Conservation (phyloP, 2,113 vertebrate species). For the Cyphotilapia sp. region DNA sequence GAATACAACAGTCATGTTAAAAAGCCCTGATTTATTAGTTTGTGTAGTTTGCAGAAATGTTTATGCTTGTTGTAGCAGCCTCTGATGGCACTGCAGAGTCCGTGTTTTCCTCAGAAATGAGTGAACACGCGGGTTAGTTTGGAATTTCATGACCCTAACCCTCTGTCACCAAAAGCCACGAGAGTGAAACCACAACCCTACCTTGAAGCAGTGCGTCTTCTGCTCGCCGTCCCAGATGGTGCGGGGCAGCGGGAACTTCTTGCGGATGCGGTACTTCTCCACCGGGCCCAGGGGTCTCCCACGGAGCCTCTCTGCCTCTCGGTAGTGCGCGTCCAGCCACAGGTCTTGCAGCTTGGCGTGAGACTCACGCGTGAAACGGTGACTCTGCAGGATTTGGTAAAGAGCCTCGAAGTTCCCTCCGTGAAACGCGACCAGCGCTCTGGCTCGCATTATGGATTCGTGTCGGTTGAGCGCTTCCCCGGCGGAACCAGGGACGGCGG, state of each 20-base stretch:
- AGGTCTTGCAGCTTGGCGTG: constrained; percentile 77
- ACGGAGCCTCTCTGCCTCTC: constrained; percentile 74
- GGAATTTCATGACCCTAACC: background rate
- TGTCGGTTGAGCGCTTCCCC: constrained; percentile 72
- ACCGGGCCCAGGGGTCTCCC: constrained; percentile 73
- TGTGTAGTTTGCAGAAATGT: background rate
- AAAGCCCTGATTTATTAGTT: background rate
- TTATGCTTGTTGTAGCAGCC: background rate
- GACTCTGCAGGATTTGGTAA: constrained; percentile 75
- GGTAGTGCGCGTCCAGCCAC: constrained; percentile 79
- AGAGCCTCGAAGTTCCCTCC: constrained; percentile 75
- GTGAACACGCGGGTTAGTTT: background rate
- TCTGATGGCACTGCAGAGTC: background rate
- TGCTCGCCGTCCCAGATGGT: constrained; percentile 81
- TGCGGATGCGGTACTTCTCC: constrained; percentile 79
- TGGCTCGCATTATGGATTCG: constrained; percentile 75
- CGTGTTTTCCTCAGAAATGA: background rate
- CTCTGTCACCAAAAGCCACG: background rate
- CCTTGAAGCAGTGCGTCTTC: constrained; percentile 80
- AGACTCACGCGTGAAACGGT: constrained; percentile 75
- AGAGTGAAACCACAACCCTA: background rate
- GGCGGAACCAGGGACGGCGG: constrained; percentile 67
- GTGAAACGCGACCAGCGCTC: constrained; percentile 76
- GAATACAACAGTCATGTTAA: background rate
- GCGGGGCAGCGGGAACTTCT: constrained; percentile 78